Evolutionary conservation across 1,140 invertebrate species (phyloP).

Genomic region (Limonius californicus): DNA sequence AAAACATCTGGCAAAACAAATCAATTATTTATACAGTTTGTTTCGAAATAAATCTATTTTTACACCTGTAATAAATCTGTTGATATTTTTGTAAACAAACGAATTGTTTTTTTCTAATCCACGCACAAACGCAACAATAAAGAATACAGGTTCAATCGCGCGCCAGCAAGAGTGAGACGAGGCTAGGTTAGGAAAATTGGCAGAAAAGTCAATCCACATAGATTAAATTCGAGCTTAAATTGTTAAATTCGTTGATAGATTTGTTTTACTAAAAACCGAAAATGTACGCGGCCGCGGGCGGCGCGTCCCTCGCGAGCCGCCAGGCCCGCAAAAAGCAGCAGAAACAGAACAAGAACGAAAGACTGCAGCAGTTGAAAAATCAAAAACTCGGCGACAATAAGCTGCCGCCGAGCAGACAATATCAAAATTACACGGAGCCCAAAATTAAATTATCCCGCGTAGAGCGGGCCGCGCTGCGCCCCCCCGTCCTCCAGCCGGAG

Average conservation of each 20-base stretch:
- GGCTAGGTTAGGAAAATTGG: conserved; percentile 2
- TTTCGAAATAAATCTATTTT: conserved; percentile 10
- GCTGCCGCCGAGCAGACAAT: conserved; percentile 51
- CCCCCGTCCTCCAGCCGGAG: conserved; percentile 29
- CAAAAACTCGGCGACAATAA: conserved; percentile 46
- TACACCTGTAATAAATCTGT: conserved; percentile 5
- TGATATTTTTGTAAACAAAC: conserved; percentile 4
- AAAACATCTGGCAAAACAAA: conserved; percentile 2
- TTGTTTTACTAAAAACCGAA: neutral
- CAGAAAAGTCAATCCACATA: conserved; percentile 4
- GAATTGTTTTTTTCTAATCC: neutral
- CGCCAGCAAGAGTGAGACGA: neutral
- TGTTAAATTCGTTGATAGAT: too few species aligned
- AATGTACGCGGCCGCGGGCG: conserved; percentile 73
- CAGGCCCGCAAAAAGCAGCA: conserved; percentile 56
- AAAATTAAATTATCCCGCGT: conserved; percentile 41
- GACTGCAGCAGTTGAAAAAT: conserved; percentile 44
- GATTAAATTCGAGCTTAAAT: conserved; percentile 4
- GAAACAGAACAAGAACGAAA: conserved; percentile 47
- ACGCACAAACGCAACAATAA: conserved; percentile 14
- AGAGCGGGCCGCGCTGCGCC: conserved; percentile 40
- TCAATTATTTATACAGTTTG: conserved; percentile 7
- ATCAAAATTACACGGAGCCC: conserved; percentile 49
- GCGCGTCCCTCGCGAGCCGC: conserved; percentile 66
- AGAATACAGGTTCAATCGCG: neutral